A percentile compares a stretch with the other conserved stretches of the same genome.
Conservation (phyloP, 2,888 invertebrate genomes). For the Myopa tessellatipennis region DNA sequence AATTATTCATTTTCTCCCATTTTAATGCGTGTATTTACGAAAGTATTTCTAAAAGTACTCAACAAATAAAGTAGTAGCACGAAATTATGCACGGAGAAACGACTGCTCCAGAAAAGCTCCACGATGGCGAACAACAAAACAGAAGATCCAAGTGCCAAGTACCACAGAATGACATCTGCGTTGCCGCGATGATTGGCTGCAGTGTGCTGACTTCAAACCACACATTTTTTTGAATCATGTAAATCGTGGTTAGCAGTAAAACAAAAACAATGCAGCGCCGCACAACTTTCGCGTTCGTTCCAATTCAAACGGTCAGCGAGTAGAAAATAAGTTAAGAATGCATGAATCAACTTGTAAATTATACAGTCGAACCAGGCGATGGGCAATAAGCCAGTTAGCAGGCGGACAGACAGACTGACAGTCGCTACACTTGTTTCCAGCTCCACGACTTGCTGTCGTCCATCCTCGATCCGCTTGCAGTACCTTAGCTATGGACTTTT, state of each 20-base stretch:
- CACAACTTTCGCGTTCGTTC: not conserved
- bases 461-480: not conserved
- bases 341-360: conserved; percentile 32
- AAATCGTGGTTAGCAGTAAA: not conserved
- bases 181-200: not conserved
- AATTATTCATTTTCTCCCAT: not conserved
- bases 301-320: conserved; percentile 29
- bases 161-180: conserved; percentile 12
- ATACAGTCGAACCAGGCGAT: not conserved
- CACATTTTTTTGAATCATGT: conserved; percentile 4
- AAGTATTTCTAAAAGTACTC: not conserved
- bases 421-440: not conserved
- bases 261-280: conserved; percentile 10
- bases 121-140: not conserved
- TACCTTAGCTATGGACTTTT: not conserved
- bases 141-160: conserved; percentile 12
- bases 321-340: conserved; percentile 33
- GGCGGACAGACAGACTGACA: conserved; percentile 8
- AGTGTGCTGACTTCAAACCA: conserved; percentile 1
- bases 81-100: not conserved
- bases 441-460: not conserved
- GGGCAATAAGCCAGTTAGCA: not conserved
- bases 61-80: not conserved
- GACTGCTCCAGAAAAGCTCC: not conserved
- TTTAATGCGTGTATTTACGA: not conserved